These are phyloP conservation scores for Erinaceus europaeus DNA, from an alignment of 2,113 vertebrate genomes.

Conservation along the genomic window DNA sequence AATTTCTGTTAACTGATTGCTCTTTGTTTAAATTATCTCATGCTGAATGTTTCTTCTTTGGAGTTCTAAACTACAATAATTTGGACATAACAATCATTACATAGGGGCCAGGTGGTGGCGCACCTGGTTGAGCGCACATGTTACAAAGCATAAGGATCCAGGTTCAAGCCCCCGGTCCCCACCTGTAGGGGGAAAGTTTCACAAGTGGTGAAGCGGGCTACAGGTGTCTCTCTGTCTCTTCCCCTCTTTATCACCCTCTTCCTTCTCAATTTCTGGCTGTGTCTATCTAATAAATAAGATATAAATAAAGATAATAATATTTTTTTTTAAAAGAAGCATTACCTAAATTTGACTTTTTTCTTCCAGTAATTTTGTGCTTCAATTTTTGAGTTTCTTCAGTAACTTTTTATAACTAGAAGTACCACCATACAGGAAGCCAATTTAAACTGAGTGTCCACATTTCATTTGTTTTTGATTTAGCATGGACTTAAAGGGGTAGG, in stretches of 20 bases:
- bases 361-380: not conserved
- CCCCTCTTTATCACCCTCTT: too few species aligned
- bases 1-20: not conserved
- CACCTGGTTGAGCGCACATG: too few species aligned
- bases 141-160: too few species aligned
- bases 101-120: too few species aligned
- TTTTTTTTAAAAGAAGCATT: too few species aligned
- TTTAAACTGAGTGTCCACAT: not conserved
- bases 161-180: too few species aligned
- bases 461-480: slow-evolving; percentile 9
- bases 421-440: not conserved
- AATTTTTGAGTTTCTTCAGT: not conserved
- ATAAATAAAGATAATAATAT: too few species aligned
- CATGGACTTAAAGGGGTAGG: not conserved
- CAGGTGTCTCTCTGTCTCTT: too few species aligned
- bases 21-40: not conserved
- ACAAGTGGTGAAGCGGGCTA: too few species aligned
- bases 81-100: not conserved
- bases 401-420: not conserved
- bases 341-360: not conserved
- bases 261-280: too few species aligned
- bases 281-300: too few species aligned
- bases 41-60: not conserved
- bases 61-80: not conserved
- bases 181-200: too few species aligned